These are phyloP conservation scores for Branchinecta sandiegonensis DNA, from an alignment of 2,888 invertebrate species.

Conservation along the genomic window DNA sequence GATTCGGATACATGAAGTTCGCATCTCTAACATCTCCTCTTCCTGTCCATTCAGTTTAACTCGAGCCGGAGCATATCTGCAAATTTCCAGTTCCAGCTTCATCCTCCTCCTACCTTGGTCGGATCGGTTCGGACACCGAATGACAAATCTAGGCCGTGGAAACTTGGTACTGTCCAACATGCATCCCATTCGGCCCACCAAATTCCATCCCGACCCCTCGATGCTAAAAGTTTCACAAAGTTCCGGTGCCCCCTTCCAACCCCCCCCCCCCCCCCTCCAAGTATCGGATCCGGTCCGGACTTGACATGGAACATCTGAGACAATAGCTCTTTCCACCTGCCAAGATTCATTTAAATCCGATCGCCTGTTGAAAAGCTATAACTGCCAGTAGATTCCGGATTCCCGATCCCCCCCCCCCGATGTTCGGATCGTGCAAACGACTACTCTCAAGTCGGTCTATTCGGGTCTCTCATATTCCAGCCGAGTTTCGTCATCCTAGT, in stretches of 20 bases:
- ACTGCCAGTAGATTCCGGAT: not conserved
- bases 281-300: slow-evolving; percentile 2
- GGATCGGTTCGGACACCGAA: no score
- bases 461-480: not conserved
- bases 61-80: no score
- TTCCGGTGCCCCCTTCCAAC: not conserved
- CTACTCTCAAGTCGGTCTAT: slow-evolving; percentile 4
- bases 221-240: not conserved
- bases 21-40: no score
- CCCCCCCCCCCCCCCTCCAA: not conserved
- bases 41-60: no score
- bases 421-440: not conserved
- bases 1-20: no score
- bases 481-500: not conserved
- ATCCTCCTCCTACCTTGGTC: no score
- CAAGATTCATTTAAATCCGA: not conserved
- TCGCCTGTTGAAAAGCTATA: not conserved
- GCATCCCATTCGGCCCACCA: not conserved
- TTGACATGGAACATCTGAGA: not conserved
- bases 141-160: no score
- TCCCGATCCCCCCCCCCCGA: not conserved
- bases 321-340: not conserved
- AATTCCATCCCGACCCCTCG: not conserved
- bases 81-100: no score
- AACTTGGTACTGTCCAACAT: no score